A percentile compares a stretch with the other conserved stretches of the same genome.
phyloP scores from a whole-genome alignment of 2,888 invertebrate genomes.

The Polyploca ridens region DNA sequence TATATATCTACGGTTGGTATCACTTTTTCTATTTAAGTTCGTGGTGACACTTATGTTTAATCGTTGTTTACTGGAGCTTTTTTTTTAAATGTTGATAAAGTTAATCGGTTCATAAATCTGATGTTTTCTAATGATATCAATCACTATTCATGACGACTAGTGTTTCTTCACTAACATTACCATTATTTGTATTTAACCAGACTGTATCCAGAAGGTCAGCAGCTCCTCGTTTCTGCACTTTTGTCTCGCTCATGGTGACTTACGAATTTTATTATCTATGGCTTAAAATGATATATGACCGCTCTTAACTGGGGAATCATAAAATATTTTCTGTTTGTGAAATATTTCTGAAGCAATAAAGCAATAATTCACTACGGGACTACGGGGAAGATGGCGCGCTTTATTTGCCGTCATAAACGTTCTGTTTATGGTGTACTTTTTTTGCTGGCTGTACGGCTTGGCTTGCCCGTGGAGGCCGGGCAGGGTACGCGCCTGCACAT shows the following conservation, averaged over 20 bases:
- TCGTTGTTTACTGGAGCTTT: conserved; percentile 15
- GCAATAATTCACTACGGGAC: conserved; percentile 84
- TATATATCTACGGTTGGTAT: too few relatives aligned
- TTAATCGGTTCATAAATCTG: not conserved
- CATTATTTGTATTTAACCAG: conserved; percentile 30
- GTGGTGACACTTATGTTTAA: too few relatives aligned
- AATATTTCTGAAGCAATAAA: conserved; percentile 85
- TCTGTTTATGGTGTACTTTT: conserved; percentile 81
- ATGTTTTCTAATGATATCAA: not conserved
- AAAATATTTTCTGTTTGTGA: conserved; percentile 85
- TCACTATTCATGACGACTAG: not conserved
- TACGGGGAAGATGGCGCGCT: conserved; percentile 81
- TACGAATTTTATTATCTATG: conserved; percentile 84
- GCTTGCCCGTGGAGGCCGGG: conserved; percentile 35
- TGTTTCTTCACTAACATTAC: too few relatives aligned
- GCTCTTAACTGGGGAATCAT: conserved; percentile 83
- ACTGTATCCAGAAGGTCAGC: conserved; percentile 30
- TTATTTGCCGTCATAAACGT: conserved; percentile 84
- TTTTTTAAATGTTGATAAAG: not conserved
- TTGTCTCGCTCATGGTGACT: conserved; percentile 78
- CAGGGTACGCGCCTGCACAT: conserved; percentile 66
- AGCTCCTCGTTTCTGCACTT: conserved; percentile 56
- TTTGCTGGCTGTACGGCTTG: conserved; percentile 59
- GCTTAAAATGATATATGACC: conserved; percentile 83
- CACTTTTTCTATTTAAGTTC: too few relatives aligned